Evolutionary conservation across 2,113 vertebrate genomes (phyloP).

Genomic region (Phaethornis superciliosus): DNA sequence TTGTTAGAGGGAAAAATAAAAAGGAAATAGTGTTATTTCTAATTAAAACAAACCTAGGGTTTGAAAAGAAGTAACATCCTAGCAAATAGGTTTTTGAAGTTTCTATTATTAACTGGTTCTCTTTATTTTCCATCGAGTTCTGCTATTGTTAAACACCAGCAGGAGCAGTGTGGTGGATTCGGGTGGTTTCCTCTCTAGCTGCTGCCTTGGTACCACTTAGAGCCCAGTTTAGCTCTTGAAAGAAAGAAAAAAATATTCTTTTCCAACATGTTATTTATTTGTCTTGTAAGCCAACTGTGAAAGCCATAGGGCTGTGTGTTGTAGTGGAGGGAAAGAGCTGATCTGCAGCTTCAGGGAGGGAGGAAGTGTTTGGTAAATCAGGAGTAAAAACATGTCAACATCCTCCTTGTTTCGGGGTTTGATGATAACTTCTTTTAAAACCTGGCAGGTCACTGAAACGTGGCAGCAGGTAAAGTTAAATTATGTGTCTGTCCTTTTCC

Average conservation of each 20-base stretch:
- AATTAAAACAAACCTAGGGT: not conserved
- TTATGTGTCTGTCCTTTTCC: not conserved
- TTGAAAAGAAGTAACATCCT: not conserved
- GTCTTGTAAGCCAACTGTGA: not conserved
- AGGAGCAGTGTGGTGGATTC: not conserved
- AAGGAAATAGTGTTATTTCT: not conserved
- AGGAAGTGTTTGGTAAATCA: not conserved
- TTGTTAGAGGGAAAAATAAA: not conserved
- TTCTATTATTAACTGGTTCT: not conserved
- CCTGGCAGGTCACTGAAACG: accelerated
- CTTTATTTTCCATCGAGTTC: not conserved
- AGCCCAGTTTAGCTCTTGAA: not conserved
- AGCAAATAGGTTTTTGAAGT: not conserved
- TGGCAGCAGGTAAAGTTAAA: not conserved
- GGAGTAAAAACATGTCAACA: not conserved
- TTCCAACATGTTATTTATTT: constrained; percentile 15
- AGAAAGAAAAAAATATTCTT: not conserved
- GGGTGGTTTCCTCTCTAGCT: not conserved
- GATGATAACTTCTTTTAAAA: not conserved
- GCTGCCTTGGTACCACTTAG: not conserved
- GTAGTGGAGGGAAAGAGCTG: not conserved
- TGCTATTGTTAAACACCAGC: not conserved
- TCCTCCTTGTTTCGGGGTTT: not conserved
- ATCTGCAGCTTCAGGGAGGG: not conserved
- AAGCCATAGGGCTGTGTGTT: not conserved